These are phyloP conservation scores for Clavelina lepadiformis DNA, from an alignment of 23 tunicate genomes.

Conservation along the genomic window DNA sequence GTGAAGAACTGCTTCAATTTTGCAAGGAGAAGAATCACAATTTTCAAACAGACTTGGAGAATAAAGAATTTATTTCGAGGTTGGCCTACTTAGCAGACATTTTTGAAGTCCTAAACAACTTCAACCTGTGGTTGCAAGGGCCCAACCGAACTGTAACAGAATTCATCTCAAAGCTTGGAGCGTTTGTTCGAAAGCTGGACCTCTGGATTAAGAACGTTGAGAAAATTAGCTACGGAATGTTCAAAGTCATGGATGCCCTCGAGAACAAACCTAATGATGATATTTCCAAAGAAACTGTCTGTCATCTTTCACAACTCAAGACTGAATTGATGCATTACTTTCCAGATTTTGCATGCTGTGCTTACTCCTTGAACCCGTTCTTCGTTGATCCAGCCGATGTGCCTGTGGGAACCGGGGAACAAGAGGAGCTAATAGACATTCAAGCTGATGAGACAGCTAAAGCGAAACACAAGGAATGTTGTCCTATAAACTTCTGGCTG, in stretches of 20 bases:
- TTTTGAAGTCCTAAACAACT: constrained; percentile 43
- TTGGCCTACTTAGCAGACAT: constrained; percentile 66
- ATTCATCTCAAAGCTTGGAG: constrained; percentile 27
- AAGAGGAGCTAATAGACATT: constrained; percentile 52
- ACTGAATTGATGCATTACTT: constrained; percentile 54
- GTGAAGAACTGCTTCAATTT: constrained; percentile 53
- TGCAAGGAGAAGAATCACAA: constrained; percentile 45
- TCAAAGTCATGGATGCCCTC: constrained; percentile 32
- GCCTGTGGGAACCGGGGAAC: constrained; percentile 59
- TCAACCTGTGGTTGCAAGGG: constrained; percentile 61
- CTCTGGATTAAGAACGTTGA: constrained; percentile 42
- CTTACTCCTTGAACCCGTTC: constrained; percentile 46
- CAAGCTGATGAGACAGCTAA: constrained; percentile 66
- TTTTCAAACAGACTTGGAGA: constrained; percentile 36
- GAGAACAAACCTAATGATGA: constrained; percentile 39
- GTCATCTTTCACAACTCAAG: constrained; percentile 38
- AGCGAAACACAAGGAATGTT: constrained; percentile 46
- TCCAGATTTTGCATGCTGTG: constrained; percentile 47
- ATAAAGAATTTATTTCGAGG: constrained; percentile 40
- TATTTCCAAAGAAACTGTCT: constrained; percentile 33
- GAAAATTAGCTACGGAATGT: constrained; percentile 64
- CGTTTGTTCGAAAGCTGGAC: constrained; percentile 55
- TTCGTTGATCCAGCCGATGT: constrained; percentile 32
- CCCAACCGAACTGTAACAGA: constrained; percentile 46
- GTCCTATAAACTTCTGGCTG: constrained; percentile 67